Percentiles rank a stretch among this genome's conserved stretches.
phyloP scores from a whole-genome alignment of 2,797 vertebrate genomes.

The Lithobates pipiens region DNA sequence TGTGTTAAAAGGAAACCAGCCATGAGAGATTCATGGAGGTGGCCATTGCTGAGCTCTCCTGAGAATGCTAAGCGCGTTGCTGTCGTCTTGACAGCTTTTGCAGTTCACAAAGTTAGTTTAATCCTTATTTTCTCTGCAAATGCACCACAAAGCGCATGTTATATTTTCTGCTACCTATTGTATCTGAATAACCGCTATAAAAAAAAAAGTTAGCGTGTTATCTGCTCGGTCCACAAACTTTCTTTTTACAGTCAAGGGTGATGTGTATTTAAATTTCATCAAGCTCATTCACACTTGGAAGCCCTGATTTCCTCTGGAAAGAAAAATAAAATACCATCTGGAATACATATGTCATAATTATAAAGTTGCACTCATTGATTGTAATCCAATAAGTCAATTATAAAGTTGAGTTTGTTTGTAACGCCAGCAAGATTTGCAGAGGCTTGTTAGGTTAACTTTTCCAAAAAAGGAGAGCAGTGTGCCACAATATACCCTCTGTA shows the following conservation, averaged over 20 bases:
- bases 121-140: too few relatives aligned
- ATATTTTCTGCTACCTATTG: too few relatives aligned
- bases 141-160: too few relatives aligned
- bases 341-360: constrained; percentile 55
- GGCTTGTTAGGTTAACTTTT: constrained; percentile 11
- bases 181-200: neutral
- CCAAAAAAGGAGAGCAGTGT: constrained; percentile 33
- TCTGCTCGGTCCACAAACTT: constrained; percentile 1
- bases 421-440: constrained; percentile 32
- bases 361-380: constrained; percentile 38
- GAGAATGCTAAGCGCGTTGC: too few relatives aligned
- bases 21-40: too few relatives aligned
- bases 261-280: constrained; percentile 48
- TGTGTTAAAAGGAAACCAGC: too few relatives aligned
- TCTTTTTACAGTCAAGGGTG: constrained; percentile 3
- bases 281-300: constrained; percentile 56
- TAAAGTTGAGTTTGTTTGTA: constrained; percentile 36
- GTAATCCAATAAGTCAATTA: constrained; percentile 55
- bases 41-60: too few relatives aligned
- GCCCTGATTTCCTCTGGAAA: constrained; percentile 50
- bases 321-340: constrained; percentile 51
- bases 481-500: constrained; percentile 10
- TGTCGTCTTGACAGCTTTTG: too few relatives aligned
- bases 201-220: neutral
- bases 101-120: too few relatives aligned